phyloP scores from a whole-genome alignment of 2,888 invertebrate genomes.

The Ischnura elegans region DNA sequence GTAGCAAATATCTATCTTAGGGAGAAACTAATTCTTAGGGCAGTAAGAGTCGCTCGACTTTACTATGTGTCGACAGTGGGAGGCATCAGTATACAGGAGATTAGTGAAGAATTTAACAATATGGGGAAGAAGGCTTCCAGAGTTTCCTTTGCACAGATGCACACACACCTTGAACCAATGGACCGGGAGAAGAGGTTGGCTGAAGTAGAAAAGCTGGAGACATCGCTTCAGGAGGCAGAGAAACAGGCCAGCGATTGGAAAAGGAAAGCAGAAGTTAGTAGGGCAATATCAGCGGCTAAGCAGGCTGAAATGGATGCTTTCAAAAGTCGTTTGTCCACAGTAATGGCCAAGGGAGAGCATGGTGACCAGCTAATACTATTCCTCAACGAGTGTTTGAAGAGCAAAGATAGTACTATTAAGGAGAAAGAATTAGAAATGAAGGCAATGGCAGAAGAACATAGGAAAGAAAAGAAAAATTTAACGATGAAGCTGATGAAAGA shows the following conservation, averaged over 20 bases:
- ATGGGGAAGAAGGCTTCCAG: no score
- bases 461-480: slow-evolving; percentile 23
- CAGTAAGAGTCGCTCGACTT: no score
- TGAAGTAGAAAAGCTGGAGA: slow-evolving; percentile 81
- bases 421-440: slow-evolving; percentile 32
- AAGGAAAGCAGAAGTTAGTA: slow-evolving; percentile 68
- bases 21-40: no score
- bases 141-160: no score
- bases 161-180: no score
- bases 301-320: slow-evolving; percentile 82
- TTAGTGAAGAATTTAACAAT: no score
- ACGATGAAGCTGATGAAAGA: slow-evolving; percentile 16
- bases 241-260: slow-evolving; percentile 74
- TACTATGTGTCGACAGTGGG: no score
- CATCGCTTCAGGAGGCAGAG: slow-evolving; percentile 81
- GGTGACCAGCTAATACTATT: slow-evolving; percentile 82
- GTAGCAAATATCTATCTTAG: no score
- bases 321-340: slow-evolving; percentile 81
- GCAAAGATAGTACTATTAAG: background rate
- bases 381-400: slow-evolving; percentile 41
- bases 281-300: slow-evolving; percentile 68
- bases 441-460: background rate
- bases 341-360: slow-evolving; percentile 83
- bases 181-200: slow-evolving; percentile 82
- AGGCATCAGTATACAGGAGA: no score